Evolutionary conservation across 2,888 invertebrate genomes (phyloP).

Genomic region (Strigamia maritima): DNA sequence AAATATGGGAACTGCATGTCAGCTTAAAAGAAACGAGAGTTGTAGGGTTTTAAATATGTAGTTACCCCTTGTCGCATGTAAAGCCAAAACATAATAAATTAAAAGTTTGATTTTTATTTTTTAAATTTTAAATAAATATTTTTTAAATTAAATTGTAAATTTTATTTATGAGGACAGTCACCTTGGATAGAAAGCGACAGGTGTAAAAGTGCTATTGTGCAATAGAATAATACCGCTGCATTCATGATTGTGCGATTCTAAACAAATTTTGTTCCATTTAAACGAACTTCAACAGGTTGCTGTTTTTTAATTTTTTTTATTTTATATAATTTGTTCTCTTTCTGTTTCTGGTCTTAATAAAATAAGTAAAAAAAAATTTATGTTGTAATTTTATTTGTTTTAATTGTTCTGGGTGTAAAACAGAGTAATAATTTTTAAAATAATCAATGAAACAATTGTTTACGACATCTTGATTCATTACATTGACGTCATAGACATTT

Average conservation of each 20-base stretch:
- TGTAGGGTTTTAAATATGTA: too few relatives aligned
- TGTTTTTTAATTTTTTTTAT: background rate
- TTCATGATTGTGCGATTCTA: slow-evolving; percentile 1
- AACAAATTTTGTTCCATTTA: slow-evolving; percentile 21
- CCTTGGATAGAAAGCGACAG: slow-evolving; percentile 8
- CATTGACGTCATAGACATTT: background rate
- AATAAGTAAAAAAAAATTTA: background rate
- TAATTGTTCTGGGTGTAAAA: background rate
- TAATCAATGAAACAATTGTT: too few relatives aligned
- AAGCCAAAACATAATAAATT: background rate
- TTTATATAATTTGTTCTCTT: background rate
- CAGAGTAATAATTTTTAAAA: too few relatives aligned
- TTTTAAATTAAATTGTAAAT: background rate
- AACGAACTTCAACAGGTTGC: background rate
- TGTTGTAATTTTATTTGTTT: background rate
- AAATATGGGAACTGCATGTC: background rate
- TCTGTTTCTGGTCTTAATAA: background rate
- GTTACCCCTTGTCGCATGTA: too few relatives aligned
- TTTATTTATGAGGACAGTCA: background rate
- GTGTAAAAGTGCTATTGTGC: slow-evolving; percentile 6
- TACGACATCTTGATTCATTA: background rate
- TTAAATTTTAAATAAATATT: background rate
- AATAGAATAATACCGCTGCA: background rate
- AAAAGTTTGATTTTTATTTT: background rate
- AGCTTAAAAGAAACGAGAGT: too few relatives aligned